phyloP scores from a whole-genome alignment of 2,113 vertebrate species.

The Oreotragus oreotragus region DNA sequence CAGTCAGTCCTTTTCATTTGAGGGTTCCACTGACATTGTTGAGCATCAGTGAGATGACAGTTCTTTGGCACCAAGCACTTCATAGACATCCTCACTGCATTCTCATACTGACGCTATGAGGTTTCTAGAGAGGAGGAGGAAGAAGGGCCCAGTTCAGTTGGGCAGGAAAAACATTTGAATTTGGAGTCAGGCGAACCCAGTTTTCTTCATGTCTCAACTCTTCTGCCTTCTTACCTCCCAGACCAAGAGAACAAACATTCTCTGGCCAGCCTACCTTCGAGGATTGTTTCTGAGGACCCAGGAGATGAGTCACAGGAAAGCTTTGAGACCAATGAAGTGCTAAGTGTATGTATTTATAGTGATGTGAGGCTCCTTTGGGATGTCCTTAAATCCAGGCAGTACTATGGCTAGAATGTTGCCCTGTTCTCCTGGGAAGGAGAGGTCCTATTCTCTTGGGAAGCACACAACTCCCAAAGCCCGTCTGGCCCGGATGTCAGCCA shows the following conservation, averaged over 20 bases:
- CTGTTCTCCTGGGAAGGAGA: not conserved
- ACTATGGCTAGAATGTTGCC: accelerated
- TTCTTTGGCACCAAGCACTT: not conserved
- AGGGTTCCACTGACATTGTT: not conserved
- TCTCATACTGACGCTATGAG: accelerated
- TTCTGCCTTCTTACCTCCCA: not conserved
- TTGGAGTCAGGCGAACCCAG: not conserved
- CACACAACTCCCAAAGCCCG: not conserved
- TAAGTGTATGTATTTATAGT: not conserved
- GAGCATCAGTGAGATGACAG: not conserved
- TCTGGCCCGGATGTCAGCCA: accelerated
- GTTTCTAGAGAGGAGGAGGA: not conserved
- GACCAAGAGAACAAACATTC: not conserved
- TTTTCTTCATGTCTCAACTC: not conserved
- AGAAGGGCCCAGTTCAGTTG: not conserved
- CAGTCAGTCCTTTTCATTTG: not conserved
- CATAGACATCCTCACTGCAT: not conserved
- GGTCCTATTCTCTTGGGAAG: not conserved
- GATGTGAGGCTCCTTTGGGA: not conserved
- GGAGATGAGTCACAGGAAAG: not conserved
- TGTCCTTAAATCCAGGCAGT: not conserved
- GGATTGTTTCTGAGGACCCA: not conserved
- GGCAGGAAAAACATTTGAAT: not conserved
- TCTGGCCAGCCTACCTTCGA: not conserved
- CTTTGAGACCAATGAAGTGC: not conserved